A percentile compares a stretch with the other conserved stretches of the same genome.
phyloP scores from a whole-genome alignment of 2,113 vertebrate species.

The Calcarius ornatus region DNA sequence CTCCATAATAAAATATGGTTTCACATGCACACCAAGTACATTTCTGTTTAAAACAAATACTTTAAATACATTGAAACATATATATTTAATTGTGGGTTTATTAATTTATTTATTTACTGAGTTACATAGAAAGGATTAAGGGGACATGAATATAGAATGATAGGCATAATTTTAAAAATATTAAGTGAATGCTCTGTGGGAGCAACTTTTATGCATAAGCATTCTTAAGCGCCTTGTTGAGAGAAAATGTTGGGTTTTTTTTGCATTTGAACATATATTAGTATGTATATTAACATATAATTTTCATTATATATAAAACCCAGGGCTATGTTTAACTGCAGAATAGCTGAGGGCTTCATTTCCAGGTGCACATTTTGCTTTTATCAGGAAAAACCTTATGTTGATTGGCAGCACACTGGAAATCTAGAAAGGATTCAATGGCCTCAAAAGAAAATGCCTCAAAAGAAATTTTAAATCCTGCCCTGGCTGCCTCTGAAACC shows the following conservation, averaged over 20 bases:
- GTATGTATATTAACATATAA: background rate
- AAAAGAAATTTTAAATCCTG: background rate
- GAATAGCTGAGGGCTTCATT: background rate
- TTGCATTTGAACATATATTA: background rate
- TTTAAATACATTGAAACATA: background rate
- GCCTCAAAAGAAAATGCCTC: background rate
- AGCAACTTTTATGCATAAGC: background rate
- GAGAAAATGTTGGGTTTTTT: background rate
- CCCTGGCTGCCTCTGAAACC: background rate
- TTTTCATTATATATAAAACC: background rate
- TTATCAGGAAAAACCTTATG: background rate
- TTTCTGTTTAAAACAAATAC: background rate
- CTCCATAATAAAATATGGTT: background rate
- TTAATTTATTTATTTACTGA: background rate
- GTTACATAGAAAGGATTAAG: background rate
- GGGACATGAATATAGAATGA: background rate
- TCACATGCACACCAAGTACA: background rate
- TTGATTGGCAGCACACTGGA: background rate
- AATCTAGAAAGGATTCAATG: background rate
- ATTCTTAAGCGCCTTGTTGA: background rate
- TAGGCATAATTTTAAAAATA: background rate
- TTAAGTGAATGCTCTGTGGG: background rate
- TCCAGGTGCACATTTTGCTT: background rate
- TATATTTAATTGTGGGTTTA: background rate
- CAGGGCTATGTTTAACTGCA: background rate